A percentile compares a stretch with the other conserved stretches of the same genome.
Evolutionary conservation across 2,888 invertebrate species (phyloP).

Genomic region (Cheilosia urbana): DNA sequence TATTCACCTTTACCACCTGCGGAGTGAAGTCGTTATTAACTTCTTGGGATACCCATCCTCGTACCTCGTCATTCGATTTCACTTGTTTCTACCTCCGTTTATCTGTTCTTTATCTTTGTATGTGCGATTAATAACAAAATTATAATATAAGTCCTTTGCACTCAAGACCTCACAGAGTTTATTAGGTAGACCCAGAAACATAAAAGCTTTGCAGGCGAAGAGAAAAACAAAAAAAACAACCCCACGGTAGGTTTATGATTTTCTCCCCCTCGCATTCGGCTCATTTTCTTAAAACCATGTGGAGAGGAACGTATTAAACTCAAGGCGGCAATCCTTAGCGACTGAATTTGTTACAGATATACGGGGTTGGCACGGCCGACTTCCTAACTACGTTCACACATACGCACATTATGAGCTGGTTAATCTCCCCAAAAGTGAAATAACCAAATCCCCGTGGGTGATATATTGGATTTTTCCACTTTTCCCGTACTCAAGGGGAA

Average conservation of each 20-base stretch:
- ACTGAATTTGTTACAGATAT: conserved; percentile 32
- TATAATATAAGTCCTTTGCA: conserved; percentile 34
- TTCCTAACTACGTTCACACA: conserved; percentile 28
- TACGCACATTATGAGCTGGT: conserved; percentile 67
- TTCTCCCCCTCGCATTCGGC: neutral
- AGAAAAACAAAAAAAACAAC: conserved; percentile 19
- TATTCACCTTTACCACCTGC: conserved; percentile 62
- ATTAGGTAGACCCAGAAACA: conserved; percentile 29
- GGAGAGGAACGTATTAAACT: conserved; percentile 35
- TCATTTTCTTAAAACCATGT: neutral
- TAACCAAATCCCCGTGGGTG: conserved; percentile 64
- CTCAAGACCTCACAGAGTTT: conserved; percentile 19
- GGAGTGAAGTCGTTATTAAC: conserved; percentile 54
- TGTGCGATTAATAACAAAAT: conserved; percentile 58
- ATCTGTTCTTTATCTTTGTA: conserved; percentile 41
- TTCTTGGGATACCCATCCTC: neutral
- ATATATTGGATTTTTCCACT: conserved; percentile 58
- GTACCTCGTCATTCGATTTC: conserved; percentile 18
- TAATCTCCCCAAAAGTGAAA: conserved; percentile 72
- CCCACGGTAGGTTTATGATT: conserved; percentile 37
- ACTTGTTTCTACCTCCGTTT: conserved; percentile 16
- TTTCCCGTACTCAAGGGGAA: conserved; percentile 1
- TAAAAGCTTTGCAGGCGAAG: neutral
- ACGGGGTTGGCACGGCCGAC: neutral
- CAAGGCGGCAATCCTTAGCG: conserved; percentile 42